Base-by-base conservation (phyloP, 1,140 invertebrate species). In the Ostrea edulis region DNA sequence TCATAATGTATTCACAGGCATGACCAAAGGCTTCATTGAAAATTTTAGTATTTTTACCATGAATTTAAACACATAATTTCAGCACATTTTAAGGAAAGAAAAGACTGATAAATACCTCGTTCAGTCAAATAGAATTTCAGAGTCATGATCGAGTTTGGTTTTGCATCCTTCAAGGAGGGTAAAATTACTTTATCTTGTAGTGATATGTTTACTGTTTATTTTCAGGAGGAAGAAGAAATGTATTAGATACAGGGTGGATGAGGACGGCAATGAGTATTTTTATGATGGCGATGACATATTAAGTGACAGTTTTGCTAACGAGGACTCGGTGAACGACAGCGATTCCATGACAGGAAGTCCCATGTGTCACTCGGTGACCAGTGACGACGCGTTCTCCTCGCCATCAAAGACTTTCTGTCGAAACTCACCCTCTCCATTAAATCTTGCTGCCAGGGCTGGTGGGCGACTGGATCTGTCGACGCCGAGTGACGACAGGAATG, bases 161-260 rank as follows among this genome's bases (percentile, higher is more conserved):
- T 29, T 29, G 8, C 29, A 35, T 29, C 68, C 68, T 29, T 77
- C 14, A 29, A 77, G 29, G 58, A 9, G 11, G 68, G 68, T 29
- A 5, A 25, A 62, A 62, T 20, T 17, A 0, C 29, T 35, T 29
- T 22, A 77, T 29, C 68, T 5, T 77, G 9, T 0, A 77, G 25
- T 77, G 11, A 77, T 35, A 14, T 77, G 22, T 53, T 83, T 53
- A n/a, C 84, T 92, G 90, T 91, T 92, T 96, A 96, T 29, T 96
- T 97, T 53, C 96, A 99, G 98, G 96, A 97, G 98, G 96, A 99
- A 99, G 96, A 99, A 99, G 96, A 99, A 99, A 96, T 99, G 98
- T 96, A 98, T 99, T 95, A 97, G 98, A 90, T 99, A 98, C 95
- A 97, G 98, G 97, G 96, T 97, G 58, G 96, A 96, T 92, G 96